phyloP scores from a whole-genome alignment of 2,113 vertebrate genomes.

The Aramus guarauna region DNA sequence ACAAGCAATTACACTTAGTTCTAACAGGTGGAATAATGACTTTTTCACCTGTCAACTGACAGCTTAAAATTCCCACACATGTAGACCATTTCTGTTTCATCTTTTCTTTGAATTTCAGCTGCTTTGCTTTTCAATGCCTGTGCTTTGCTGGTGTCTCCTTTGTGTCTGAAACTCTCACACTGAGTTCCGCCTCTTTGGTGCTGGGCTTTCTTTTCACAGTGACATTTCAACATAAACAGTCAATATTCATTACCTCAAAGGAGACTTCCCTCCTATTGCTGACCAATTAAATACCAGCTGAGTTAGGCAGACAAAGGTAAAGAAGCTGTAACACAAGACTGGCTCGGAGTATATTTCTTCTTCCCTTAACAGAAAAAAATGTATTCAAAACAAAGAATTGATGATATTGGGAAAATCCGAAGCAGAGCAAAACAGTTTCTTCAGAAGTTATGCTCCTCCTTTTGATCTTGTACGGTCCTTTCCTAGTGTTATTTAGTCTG shows the following conservation, averaged over 20 bases:
- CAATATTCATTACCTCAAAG: slow-evolving; percentile 92
- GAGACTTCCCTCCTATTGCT: slow-evolving; percentile 89
- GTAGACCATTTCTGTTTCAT: slow-evolving; percentile 71
- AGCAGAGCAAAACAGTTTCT: slow-evolving; percentile 19
- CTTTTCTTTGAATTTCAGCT: slow-evolving; percentile 76
- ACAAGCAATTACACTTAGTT: slow-evolving; percentile 58
- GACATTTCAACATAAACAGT: slow-evolving; percentile 94
- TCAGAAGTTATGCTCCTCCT: slow-evolving; percentile 22
- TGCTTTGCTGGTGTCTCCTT: slow-evolving; percentile 85
- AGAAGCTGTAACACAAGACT: slow-evolving; percentile 64
- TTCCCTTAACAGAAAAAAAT: slow-evolving; percentile 50
- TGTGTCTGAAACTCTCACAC: slow-evolving; percentile 88
- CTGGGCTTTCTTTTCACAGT: slow-evolving; percentile 87
- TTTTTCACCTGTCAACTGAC: slow-evolving; percentile 74
- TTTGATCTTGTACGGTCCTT: neutral
- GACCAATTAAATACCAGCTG: slow-evolving; percentile 97
- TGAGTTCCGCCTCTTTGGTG: slow-evolving; percentile 84
- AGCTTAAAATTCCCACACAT: slow-evolving; percentile 83
- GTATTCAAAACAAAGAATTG: slow-evolving; percentile 66
- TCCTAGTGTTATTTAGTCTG: neutral
- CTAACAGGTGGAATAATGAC: slow-evolving; percentile 76
- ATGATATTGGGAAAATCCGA: neutral
- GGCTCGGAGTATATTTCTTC: slow-evolving; percentile 46
- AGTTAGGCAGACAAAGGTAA: slow-evolving; percentile 78
- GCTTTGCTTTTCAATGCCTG: slow-evolving; percentile 78